phyloP scores from a whole-genome alignment of 2,113 vertebrate genomes.

The Halcyon malimbica region DNA sequence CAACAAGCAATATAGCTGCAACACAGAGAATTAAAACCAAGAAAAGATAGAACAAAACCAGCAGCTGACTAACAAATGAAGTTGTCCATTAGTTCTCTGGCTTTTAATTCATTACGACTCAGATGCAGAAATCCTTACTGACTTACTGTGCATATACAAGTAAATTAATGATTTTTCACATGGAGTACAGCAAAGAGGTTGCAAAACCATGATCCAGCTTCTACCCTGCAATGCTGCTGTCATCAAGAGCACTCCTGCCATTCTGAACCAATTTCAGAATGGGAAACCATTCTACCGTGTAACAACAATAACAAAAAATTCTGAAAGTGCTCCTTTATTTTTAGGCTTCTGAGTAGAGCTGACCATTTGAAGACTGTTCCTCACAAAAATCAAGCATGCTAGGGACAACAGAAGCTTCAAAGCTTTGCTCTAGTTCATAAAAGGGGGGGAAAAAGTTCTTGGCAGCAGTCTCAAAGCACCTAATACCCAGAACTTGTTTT shows the following conservation, averaged over 20 bases:
- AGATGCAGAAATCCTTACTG: background rate
- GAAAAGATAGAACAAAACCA: background rate
- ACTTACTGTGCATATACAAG: background rate
- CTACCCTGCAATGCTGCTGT: background rate
- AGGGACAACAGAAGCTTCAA: background rate
- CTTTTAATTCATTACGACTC: background rate
- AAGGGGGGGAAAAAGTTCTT: background rate
- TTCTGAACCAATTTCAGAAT: background rate
- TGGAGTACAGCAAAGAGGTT: background rate
- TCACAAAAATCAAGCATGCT: background rate
- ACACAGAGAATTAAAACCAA: background rate
- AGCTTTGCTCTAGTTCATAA: background rate
- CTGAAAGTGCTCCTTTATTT: background rate
- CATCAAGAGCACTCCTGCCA: background rate
- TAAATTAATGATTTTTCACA: background rate
- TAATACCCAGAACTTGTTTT: conserved; percentile 27
- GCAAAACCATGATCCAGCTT: background rate
- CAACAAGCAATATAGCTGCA: background rate
- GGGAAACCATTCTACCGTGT: background rate
- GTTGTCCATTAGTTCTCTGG: background rate
- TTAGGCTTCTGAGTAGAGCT: background rate
- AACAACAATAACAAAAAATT: background rate
- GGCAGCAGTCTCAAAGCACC: background rate
- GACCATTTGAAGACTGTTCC: background rate
- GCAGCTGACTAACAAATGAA: background rate